Base-by-base conservation (phyloP, 1,140 invertebrate species). In the Cepaea nemoralis region DNA sequence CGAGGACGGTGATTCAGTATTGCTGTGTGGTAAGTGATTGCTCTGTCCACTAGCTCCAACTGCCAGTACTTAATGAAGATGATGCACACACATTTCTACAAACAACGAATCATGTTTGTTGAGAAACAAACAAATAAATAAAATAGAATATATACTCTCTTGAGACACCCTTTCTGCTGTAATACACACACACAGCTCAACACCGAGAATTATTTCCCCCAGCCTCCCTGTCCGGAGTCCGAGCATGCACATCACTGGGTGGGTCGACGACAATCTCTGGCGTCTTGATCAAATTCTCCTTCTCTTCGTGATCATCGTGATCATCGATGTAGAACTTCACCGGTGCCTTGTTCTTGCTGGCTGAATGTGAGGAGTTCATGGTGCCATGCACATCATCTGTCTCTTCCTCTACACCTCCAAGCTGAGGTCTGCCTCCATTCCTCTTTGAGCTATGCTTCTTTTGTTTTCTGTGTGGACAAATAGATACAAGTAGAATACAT, bases 241-340 rank as follows among this genome's bases (percentile, higher is more conserved):
- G 40, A n/a, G 80, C 74, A 40, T 80, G 63, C 45, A 85, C 69
- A 82, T 86, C 85, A 78, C 86, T 88, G 27, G 87, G 87, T 1
- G 87, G 87, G 50, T 88, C 87, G 0, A 88, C 85, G 22, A 88
- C 85, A 75, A 88, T 88, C 67, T 86, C 82, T 10, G 86, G 85
- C 31, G 84, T 66, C 48, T 84, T 86, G 39, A 88, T 83, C 19
- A 88, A 81, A 27, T 82, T 83, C 55, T 88, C 87, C 37, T 85
- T 88, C 74, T 88, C 87, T 8, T 80, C 81, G 39, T 85, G 82
- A 33, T 84, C 83, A n/a, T 83, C 83, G 45, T 83, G 82, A 12
- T 88, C 87, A 40, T 88, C 87, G 27, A 88, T 88, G 83, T 88
- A 88, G 73, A 88, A 88, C 76, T 83, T 84, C 39, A 86, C 85